Evolutionary conservation across 2,797 vertebrate species (phyloP).

Genomic region (Aulostomus chinensis): DNA sequence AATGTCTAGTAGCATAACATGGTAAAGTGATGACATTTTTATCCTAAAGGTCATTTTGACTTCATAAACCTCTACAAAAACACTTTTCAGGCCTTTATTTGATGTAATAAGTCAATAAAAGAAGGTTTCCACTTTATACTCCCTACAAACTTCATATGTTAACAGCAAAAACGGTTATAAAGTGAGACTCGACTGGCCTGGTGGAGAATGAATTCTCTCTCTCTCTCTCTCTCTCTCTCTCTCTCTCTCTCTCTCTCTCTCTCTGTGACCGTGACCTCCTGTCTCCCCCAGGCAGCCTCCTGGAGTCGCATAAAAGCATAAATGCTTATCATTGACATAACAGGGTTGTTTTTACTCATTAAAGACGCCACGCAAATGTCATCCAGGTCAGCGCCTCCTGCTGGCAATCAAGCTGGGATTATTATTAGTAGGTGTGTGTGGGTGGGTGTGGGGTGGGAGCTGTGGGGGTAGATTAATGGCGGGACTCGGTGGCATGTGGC

Average conservation of each 20-base stretch:
- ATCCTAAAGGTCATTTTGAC: too few relatives aligned
- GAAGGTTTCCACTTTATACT: too few relatives aligned
- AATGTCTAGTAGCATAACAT: too few relatives aligned
- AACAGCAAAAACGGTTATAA: too few relatives aligned
- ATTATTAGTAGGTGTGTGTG: constrained; percentile 50
- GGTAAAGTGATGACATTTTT: too few relatives aligned
- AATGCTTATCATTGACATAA: constrained; percentile 52
- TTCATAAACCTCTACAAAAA: too few relatives aligned
- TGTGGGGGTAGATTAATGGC: constrained; percentile 59
- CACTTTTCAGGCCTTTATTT: too few relatives aligned
- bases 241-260: neutral
- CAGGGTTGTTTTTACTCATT: constrained; percentile 43
- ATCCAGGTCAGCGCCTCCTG: constrained; percentile 51
- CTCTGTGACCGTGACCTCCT: neutral
- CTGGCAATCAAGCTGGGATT: constrained; percentile 68
- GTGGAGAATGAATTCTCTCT: too few relatives aligned
- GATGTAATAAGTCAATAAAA: too few relatives aligned
- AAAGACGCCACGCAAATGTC: constrained; percentile 55
- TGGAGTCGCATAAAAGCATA: constrained; percentile 39
- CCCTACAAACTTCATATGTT: too few relatives aligned
- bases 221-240: neutral
- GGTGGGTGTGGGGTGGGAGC: too few relatives aligned
- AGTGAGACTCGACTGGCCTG: too few relatives aligned
- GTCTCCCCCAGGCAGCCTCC: neutral
- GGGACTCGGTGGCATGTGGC: constrained; percentile 41